phyloP scores from a whole-genome alignment of 2,797 vertebrate genomes.

The Picus viridis region DNA sequence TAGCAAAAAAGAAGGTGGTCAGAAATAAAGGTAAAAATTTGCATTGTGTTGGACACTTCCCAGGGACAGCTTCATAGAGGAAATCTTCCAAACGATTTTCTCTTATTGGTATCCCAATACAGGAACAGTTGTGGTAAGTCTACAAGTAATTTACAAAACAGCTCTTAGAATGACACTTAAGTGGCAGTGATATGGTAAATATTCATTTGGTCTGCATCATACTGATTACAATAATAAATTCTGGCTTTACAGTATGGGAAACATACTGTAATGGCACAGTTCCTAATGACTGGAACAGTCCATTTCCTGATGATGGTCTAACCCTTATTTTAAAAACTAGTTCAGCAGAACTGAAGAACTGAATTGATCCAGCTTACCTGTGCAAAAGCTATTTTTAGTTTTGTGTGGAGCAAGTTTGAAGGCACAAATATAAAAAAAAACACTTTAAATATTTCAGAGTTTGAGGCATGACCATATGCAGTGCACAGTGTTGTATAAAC shows the following conservation, averaged over 20 bases:
- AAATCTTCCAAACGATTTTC: neutral
- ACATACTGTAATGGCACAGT: neutral
- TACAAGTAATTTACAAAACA: conserved; percentile 59
- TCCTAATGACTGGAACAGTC: too few species aligned
- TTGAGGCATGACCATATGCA: neutral
- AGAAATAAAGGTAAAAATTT: conserved; percentile 75
- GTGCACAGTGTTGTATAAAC: neutral
- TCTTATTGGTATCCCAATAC: conserved; percentile 57
- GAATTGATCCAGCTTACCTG: neutral
- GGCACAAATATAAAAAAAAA: neutral
- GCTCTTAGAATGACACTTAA: neutral
- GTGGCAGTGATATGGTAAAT: neutral
- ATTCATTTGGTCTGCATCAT: neutral
- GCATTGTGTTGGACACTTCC: conserved; percentile 79
- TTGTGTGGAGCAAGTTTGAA: neutral
- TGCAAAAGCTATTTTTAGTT: neutral
- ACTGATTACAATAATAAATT: neutral
- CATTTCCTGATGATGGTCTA: neutral
- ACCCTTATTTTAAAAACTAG: neutral
- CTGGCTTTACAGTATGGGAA: neutral
- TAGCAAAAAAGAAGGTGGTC: conserved; percentile 72
- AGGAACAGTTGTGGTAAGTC: conserved; percentile 80
- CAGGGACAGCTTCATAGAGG: conserved; percentile 63
- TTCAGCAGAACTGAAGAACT: neutral
- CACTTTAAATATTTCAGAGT: neutral